Percentiles rank a stretch among this genome's conserved stretches.
Conservation (phyloP, 2,113 vertebrate genomes). For the Speoplatyrhinus poulsoni region DNA sequence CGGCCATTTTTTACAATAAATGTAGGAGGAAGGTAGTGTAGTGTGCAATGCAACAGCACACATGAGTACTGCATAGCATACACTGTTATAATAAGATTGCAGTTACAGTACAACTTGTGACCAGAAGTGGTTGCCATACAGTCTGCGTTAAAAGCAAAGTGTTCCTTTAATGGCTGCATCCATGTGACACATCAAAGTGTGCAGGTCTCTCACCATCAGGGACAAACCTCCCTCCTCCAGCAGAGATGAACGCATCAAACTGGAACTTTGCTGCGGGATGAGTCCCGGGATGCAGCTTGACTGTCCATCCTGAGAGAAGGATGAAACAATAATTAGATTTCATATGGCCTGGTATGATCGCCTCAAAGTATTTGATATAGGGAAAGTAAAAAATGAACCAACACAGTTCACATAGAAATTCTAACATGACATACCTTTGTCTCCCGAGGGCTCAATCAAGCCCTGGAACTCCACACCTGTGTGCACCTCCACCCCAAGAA, state of each 20-base stretch:
- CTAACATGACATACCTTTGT: constrained; percentile 56
- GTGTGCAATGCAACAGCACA: no score
- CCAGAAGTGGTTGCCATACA: no score
- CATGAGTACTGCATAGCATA: no score
- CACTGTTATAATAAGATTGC: no score
- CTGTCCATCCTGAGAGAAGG: constrained; percentile 78
- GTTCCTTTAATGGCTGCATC: not conserved
- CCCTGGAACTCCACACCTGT: constrained; percentile 81
- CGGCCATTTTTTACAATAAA: not conserved
- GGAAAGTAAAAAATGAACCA: not conserved
- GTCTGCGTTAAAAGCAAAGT: no score
- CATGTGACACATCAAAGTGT: not conserved
- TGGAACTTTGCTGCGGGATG: constrained; percentile 78
- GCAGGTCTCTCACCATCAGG: constrained; percentile 83
- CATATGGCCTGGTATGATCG: not conserved
- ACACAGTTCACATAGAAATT: fast-evolving
- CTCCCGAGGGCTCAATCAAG: constrained; percentile 76
- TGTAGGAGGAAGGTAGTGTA: not conserved
- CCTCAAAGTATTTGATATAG: not conserved
- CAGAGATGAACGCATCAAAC: constrained; percentile 92
- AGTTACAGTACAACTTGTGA: no score
- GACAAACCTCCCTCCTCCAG: constrained; percentile 87
- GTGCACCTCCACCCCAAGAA: constrained; percentile 91
- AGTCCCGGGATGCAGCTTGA: constrained; percentile 77
- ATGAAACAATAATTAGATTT: constrained; percentile 19